Percentiles rank a stretch among this genome's conserved stretches.
Evolutionary conservation across 2,888 invertebrate genomes (phyloP).

Genomic region (Drosophila fulvimacula): DNA sequence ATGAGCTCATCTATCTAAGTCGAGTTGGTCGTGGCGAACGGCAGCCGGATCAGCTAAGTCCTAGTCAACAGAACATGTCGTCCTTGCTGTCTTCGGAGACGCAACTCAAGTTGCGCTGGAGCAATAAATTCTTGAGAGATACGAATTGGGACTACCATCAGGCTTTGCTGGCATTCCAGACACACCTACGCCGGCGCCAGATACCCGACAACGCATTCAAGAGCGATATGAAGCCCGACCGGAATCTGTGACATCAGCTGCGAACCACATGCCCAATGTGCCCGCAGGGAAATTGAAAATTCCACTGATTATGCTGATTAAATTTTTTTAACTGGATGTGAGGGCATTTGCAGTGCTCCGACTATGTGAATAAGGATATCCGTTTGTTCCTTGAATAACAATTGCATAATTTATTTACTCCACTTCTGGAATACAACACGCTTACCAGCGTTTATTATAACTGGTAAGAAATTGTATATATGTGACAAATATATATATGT

Average conservation of each 20-base stretch:
- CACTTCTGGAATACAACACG: background rate
- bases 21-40: slow-evolving; percentile 15
- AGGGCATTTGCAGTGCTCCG: slow-evolving; percentile 24
- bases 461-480: slow-evolving; percentile 4
- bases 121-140: slow-evolving; percentile 39
- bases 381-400: background rate
- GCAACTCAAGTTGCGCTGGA: slow-evolving; percentile 31
- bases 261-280: slow-evolving; percentile 30
- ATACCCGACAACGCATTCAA: slow-evolving; percentile 42
- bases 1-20: slow-evolving; percentile 43
- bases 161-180: slow-evolving; percentile 42
- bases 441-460: background rate
- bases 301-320: slow-evolving; percentile 75
- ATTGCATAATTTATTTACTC: background rate
- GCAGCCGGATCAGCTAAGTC: slow-evolving; percentile 8
- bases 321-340: slow-evolving; percentile 59
- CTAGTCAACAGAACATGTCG: slow-evolving; percentile 20
- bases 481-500: background rate
- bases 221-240: slow-evolving; percentile 1
- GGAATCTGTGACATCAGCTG: slow-evolving; percentile 21
- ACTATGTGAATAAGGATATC: background rate
- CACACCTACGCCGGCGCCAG: slow-evolving; percentile 13
- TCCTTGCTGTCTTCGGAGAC: slow-evolving; percentile 34
- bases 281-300: slow-evolving; percentile 60
- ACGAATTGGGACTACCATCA: slow-evolving; percentile 56